Conservation (phyloP, 2,888 invertebrate genomes). For the Drosophila merina region DNA sequence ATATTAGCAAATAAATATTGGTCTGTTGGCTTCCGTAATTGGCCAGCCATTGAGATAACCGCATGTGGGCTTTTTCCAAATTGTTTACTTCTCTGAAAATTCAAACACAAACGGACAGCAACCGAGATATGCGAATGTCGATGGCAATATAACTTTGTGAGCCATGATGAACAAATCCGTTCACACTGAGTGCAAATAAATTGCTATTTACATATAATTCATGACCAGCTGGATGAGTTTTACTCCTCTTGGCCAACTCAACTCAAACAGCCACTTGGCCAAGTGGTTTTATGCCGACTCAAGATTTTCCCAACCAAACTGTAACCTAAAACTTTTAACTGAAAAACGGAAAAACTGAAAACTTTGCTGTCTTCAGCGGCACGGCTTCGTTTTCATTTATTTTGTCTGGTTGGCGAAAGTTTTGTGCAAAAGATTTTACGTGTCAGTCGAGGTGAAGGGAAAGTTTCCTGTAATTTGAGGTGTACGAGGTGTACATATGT, state of each 20-base stretch:
- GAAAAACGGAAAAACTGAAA: conserved; percentile 19
- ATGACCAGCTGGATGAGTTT: conserved; percentile 14
- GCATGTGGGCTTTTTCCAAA: background rate
- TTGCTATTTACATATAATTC: conserved; percentile 31
- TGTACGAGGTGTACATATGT: conserved; percentile 30
- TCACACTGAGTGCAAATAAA: conserved; percentile 17
- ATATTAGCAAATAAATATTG: conserved; percentile 33
- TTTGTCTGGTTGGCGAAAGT: conserved; percentile 25
- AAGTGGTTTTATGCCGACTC: conserved; percentile 36
- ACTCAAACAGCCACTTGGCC: conserved; percentile 33
- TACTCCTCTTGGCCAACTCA: conserved; percentile 20
- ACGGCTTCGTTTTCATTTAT: background rate
- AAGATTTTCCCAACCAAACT: conserved; percentile 23
- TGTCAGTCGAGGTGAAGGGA: conserved; percentile 19
- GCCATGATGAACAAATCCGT: conserved; percentile 5
- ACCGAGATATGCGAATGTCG: background rate
- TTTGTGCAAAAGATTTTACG: conserved; percentile 48
- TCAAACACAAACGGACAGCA: background rate
- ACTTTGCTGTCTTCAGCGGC: conserved; percentile 17
- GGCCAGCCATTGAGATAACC: conserved; percentile 21
- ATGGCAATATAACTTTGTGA: conserved; percentile 4
- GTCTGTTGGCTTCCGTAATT: conserved; percentile 27
- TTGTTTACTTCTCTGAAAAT: conserved; percentile 21
- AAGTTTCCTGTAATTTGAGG: conserved; percentile 32
- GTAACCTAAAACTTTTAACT: conserved; percentile 34